phyloP scores from a whole-genome alignment of 2,888 invertebrate genomes.

The Plemyria rubiginata region DNA sequence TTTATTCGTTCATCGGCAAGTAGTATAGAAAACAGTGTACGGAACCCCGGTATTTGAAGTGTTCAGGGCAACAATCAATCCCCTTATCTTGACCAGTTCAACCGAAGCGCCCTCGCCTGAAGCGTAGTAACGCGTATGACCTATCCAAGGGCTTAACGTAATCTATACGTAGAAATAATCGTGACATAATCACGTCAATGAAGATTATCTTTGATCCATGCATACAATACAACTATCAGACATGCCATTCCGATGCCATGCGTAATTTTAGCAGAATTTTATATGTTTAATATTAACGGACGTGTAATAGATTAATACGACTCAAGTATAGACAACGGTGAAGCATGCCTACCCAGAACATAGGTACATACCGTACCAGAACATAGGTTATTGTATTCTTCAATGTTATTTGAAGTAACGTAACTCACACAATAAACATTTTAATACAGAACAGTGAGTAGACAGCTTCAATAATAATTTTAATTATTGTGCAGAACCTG shows the following conservation, averaged over 20 bases:
- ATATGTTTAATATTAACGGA: not conserved
- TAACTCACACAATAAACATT: too few species aligned
- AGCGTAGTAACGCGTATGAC: conserved; percentile 2
- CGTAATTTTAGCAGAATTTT: conserved; percentile 3
- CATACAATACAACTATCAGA: conserved; percentile 1
- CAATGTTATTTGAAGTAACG: too few species aligned
- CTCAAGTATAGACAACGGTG: too few species aligned
- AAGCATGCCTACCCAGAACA: too few species aligned
- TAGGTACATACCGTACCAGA: too few species aligned
- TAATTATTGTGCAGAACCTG: too few species aligned
- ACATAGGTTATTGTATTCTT: too few species aligned
- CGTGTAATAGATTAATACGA: too few species aligned
- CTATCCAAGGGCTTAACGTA: not conserved
- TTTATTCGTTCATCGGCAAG: too few species aligned
- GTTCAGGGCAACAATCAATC: not conserved
- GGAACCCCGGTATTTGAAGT: not conserved
- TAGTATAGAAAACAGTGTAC: too few species aligned
- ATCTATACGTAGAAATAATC: conserved; percentile 1
- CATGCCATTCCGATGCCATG: conserved; percentile 5
- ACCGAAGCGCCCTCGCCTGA: not conserved
- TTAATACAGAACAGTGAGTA: too few species aligned
- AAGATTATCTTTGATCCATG: conserved; percentile 12
- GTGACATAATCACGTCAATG: conserved; percentile 11
- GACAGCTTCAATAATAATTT: too few species aligned
- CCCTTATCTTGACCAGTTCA: not conserved